These are phyloP conservation scores for Ctenomys sociabilis DNA, from an alignment of 2,113 vertebrate species.

Conservation along the genomic window DNA sequence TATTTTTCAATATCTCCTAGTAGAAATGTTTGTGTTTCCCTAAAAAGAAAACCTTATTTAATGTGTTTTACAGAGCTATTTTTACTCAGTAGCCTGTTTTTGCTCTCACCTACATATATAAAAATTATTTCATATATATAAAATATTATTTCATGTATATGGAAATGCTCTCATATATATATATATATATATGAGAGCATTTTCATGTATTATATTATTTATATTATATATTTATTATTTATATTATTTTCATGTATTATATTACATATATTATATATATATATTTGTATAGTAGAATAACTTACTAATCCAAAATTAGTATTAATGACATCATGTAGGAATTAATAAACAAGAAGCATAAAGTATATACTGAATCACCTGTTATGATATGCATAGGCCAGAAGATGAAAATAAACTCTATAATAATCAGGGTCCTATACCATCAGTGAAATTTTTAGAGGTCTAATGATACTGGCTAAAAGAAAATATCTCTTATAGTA, in stretches of 20 bases:
- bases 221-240: too few species aligned
- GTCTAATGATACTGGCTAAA: neutral
- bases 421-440: neutral
- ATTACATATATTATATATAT: neutral
- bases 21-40: neutral
- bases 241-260: too few species aligned
- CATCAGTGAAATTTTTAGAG: neutral
- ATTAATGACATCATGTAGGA: neutral
- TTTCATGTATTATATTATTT: neutral
- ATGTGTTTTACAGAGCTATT: neutral
- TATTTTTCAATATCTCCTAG: neutral
- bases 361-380: neutral
- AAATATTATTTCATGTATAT: neutral
- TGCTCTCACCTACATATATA: neutral
- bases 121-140: neutral
- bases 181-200: neutral
- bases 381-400: neutral
- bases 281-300: neutral
- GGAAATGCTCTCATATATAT: neutral
- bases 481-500: neutral
- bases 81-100: neutral
- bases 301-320: neutral
- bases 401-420: neutral
- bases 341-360: neutral
- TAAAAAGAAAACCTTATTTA: neutral